Evolutionary conservation across 2,888 invertebrate species (phyloP).

Genomic region (Miltochrista miniata): DNA sequence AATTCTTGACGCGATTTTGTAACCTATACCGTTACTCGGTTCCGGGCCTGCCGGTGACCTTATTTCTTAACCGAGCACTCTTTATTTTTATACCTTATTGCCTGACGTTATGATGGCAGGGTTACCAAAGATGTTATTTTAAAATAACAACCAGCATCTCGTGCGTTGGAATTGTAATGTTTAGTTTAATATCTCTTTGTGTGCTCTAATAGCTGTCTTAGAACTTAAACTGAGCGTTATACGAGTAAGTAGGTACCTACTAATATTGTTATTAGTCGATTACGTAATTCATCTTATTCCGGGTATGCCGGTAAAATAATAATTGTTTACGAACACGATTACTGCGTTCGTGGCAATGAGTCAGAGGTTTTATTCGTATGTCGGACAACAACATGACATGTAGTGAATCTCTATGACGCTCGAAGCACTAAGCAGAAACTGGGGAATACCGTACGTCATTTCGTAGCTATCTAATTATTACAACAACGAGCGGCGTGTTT

Average conservation of each 20-base stretch:
- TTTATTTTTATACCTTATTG: conserved; percentile 77
- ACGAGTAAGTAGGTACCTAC: conserved; percentile 15
- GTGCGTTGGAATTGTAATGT: conserved; percentile 6
- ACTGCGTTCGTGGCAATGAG: conserved; percentile 43
- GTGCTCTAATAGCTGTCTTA: conserved; percentile 10
- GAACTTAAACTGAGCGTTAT: conserved; percentile 4
- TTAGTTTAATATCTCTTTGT: conserved; percentile 8
- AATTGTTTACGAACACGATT: conserved; percentile 50
- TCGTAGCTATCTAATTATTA: conserved; percentile 38
- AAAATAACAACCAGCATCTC: conserved; percentile 23
- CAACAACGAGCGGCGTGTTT: conserved; percentile 16
- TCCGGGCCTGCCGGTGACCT: conserved; percentile 80
- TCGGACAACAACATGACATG: conserved; percentile 50
- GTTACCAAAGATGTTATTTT: conserved; percentile 46
- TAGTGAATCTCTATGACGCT: conserved; percentile 44
- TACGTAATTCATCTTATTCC: conserved; percentile 41
- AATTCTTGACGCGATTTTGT: conserved; percentile 83
- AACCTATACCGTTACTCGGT: conserved; percentile 80
- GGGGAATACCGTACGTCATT: conserved; percentile 70
- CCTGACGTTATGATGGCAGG: conserved; percentile 55
- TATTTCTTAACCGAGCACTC: conserved; percentile 74
- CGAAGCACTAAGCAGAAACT: conserved; percentile 20
- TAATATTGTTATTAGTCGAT: conserved; percentile 25
- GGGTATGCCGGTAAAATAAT: conserved; percentile 43
- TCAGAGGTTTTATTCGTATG: conserved; percentile 57